Evolutionary conservation across 2,113 vertebrate genomes (phyloP), one percentile per base, ranked within the genome.

Genomic region (Anoplopoma fimbria): DNA sequence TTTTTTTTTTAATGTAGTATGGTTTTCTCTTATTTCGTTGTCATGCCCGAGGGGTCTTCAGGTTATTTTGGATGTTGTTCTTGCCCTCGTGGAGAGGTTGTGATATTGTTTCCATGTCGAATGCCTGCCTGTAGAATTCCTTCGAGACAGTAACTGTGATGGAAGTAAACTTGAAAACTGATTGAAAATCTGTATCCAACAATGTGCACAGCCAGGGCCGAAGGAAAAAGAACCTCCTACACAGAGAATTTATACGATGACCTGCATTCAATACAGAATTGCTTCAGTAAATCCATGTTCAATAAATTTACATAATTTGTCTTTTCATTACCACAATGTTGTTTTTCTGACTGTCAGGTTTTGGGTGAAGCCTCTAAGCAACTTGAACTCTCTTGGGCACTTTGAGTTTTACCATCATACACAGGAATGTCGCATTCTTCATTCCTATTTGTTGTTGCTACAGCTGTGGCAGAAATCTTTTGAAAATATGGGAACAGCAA

Each of bases 61-160:
- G 19, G 6, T 67, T 61, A 51, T 49, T 61, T 45, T 6, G 2
- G 27, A 68, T 42, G 8, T 40, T 31, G 74, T 40, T 27, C 29
- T 34, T 51, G 2, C 36, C 36, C 15, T 31, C 1, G 45, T 36
- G 49, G n/a, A 36, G 4, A 17, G 10, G 4, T 31, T 81, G 2
- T 31, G 10, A 33, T 65, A 60, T 81, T 86, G 33, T 67, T 51
- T 75, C 17, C 49, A 25, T 70, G 34, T 57, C n/a, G 9, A 74
- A 4, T 63, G 42, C 7, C 6, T 58, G n/a, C 38, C 9, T 47
- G 14, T 47, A 53, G 57, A 71, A 76, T 45, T n/a, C 25, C 13
- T 75, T 9, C 29, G 51, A 79, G 67, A 67, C 33, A 53, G 38
- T 19, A 42, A 58, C n/a, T 60, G 57, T 60, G 17, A 36, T 67